Evolutionary conservation across 2,888 invertebrate genomes (phyloP).

Genomic region (Stenodera caucasica): DNA sequence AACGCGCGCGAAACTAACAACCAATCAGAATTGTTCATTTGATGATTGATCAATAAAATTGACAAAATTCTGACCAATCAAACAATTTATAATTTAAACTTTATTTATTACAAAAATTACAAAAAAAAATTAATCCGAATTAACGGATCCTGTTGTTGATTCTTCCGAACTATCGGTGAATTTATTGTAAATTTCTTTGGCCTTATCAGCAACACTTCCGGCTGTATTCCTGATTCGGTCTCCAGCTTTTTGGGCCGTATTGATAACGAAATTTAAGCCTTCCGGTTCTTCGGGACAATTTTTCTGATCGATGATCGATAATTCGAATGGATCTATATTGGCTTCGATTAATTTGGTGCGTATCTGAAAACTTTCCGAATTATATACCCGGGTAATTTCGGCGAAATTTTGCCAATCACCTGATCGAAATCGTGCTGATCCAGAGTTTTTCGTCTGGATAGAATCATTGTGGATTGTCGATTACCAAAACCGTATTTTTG

Average conservation of each 20-base stretch:
- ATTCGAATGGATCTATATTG: slow-evolving; percentile 75
- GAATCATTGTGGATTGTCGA: slow-evolving; percentile 76
- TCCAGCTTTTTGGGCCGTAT: not conserved
- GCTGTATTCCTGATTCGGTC: not conserved
- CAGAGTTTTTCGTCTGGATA: slow-evolving; percentile 72
- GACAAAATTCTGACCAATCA: too few species aligned
- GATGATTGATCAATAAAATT: too few species aligned
- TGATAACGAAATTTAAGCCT: slow-evolving; percentile 67
- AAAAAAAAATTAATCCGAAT: too few species aligned
- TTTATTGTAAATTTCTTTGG: not conserved
- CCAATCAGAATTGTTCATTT: too few species aligned
- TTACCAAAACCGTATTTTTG: slow-evolving; percentile 76
- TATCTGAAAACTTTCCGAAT: too few species aligned
- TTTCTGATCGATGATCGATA: slow-evolving; percentile 72
- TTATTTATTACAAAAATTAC: too few species aligned
- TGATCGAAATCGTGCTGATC: slow-evolving; percentile 72
- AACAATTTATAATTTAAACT: too few species aligned
- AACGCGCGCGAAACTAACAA: too few species aligned
- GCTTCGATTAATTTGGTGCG: slow-evolving; percentile 64
- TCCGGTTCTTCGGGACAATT: slow-evolving; percentile 69
- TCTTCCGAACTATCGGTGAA: not conserved
- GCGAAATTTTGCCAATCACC: slow-evolving; percentile 56
- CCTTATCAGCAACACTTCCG: not conserved
- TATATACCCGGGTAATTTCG: too few species aligned
- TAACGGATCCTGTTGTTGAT: not conserved